phyloP scores from a whole-genome alignment of 2,113 vertebrate genomes.

The Brevimyrus niger region DNA sequence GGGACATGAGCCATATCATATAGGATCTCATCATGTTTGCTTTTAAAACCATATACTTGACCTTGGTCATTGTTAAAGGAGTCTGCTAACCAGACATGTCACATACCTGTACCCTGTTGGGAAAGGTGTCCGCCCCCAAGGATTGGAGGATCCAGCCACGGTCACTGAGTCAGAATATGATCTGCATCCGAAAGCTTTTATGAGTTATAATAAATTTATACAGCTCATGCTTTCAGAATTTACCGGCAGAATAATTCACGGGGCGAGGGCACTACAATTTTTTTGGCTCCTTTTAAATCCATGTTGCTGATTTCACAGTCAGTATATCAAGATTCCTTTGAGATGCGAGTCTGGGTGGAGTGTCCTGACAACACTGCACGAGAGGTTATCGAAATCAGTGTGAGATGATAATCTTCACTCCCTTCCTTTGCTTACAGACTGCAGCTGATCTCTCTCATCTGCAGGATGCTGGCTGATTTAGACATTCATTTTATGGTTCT shows the following conservation, averaged over 20 bases:
- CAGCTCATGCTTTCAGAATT: conserved; percentile 51
- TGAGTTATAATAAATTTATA: conserved; percentile 50
- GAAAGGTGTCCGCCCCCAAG: conserved; percentile 6
- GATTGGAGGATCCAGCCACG: conserved; percentile 25
- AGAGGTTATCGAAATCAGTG: not conserved
- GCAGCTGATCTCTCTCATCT: not conserved
- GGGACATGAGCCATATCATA: not conserved
- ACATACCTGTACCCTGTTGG: conserved; percentile 24
- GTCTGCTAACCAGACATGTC: not conserved
- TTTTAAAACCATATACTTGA: not conserved
- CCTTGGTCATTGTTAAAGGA: not conserved
- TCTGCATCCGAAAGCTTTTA: conserved; percentile 62
- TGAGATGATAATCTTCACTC: not conserved
- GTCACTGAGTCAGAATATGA: conserved; percentile 52
- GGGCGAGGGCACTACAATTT: conserved; percentile 35
- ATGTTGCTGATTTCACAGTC: conserved; percentile 45
- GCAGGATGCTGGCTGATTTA: conserved; percentile 28
- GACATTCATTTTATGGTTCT: conserved; percentile 37
- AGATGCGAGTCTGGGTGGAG: conserved; percentile 44
- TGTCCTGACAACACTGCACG: conserved; percentile 32
- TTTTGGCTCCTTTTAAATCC: conserved; percentile 40
- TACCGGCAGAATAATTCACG: conserved; percentile 54
- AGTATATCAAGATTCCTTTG: conserved; percentile 53
- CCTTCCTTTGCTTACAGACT: not conserved
- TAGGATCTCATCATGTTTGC: not conserved